Evolutionary conservation across 2,113 vertebrate genomes (phyloP).

Genomic region (Colius striatus): DNA sequence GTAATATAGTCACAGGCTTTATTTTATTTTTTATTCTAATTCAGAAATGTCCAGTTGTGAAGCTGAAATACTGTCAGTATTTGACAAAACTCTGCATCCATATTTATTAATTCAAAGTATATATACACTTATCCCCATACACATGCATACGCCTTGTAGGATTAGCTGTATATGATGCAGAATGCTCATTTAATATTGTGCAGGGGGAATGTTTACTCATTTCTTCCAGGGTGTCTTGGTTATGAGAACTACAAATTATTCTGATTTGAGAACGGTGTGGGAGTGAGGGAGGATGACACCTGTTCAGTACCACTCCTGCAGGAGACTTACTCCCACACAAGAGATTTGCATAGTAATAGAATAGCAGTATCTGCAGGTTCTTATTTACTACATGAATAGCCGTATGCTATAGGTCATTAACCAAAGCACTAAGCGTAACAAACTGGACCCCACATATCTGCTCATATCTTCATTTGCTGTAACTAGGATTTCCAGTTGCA

Average conservation of each 20-base stretch:
- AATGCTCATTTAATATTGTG: background rate
- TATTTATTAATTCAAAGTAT: background rate
- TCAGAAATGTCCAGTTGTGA: background rate
- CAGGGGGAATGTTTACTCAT: background rate
- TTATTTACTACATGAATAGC: constrained; percentile 24
- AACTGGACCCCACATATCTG: background rate
- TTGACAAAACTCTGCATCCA: background rate
- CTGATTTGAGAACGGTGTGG: background rate
- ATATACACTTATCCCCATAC: background rate
- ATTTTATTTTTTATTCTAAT: background rate
- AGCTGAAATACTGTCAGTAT: background rate
- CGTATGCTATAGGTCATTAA: background rate
- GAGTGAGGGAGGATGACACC: constrained; percentile 1
- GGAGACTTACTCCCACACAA: background rate
- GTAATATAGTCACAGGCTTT: background rate
- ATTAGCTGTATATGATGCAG: background rate
- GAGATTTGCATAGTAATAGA: constrained; percentile 3
- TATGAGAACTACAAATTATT: constrained; percentile 3
- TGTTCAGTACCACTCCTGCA: background rate
- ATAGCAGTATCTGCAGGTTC: background rate
- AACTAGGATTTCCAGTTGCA: background rate
- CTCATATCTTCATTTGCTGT: background rate
- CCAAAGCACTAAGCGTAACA: background rate
- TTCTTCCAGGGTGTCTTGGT: background rate
- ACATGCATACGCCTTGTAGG: background rate